Base-by-base conservation (phyloP, 1,140 invertebrate genomes). In the Lasaia peninsularis region DNA sequence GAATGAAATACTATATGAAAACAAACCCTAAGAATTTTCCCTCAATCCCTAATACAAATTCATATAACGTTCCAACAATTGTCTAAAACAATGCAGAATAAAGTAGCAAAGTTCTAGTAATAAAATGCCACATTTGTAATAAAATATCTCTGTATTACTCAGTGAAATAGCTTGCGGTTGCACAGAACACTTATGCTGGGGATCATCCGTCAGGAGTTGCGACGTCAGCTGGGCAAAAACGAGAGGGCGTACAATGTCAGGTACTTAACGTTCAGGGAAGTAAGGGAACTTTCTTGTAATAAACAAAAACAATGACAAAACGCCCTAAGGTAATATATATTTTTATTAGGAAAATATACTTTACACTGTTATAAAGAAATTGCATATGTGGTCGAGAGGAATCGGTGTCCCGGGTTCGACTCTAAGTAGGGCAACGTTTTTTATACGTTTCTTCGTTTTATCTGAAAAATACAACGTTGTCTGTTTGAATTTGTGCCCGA, bases 181-280 rank as follows among this genome's bases (percentile, higher is more conserved):
- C 24, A 53, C 60, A 56, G 18, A 58, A 53, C 55, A 62, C 60
- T 62, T 51, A 52, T 57, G 35, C 4, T 33, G 48, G 60, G 63
- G 70, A 69, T 73, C 67, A 70, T 73, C 65, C 62, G 63, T 73
- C 67, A 73, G 60, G 61, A 72, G 60, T 65, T 74, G 74, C 71
- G 50, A 60, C 63, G 76, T 80, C 74, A 71, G 78, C 72, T 37
- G 44, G 55, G 63, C 55, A 59, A 37, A 60, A 67, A 68, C 57
- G 66, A 73, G 67, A 69, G 75, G 69, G 68, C 52, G 69, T 62
- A 49, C 55, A 35, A 37, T 60, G 63, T 60, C 65, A 64, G 58
- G 56, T 58, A 63, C 65, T 60, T 58, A 50, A 49, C 58, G 62
- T 62, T 62, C 64, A 63, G 50, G 50, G 8, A 52, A 31, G 12